Evolutionary conservation across 2,113 vertebrate species (phyloP).

Genomic region (Ceuthmochares aereus): DNA sequence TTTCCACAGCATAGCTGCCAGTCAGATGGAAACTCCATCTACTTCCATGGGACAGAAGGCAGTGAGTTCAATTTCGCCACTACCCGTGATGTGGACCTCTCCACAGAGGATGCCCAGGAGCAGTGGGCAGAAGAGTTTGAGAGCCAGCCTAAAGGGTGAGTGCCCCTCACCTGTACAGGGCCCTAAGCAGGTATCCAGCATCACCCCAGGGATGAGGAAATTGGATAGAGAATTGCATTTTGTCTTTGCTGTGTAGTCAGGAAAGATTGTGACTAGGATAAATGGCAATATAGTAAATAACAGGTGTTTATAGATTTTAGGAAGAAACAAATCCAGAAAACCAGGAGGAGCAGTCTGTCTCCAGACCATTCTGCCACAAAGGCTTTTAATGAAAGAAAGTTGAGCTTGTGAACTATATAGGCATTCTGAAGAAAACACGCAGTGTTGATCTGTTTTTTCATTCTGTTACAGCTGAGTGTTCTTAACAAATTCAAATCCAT

Average conservation of each 20-base stretch:
- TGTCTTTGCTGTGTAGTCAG: neutral
- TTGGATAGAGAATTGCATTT: neutral
- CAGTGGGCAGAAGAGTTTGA: slow-evolving; percentile 99
- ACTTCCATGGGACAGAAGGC: slow-evolving; percentile 94
- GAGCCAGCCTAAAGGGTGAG: slow-evolving; percentile 89
- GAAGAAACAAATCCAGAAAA: neutral
- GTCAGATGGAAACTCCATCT: slow-evolving; percentile 94
- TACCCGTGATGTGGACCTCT: slow-evolving; percentile 92
- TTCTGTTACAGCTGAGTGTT: neutral
- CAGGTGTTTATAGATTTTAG: neutral
- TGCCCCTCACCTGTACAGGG: neutral
- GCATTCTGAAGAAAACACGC: neutral
- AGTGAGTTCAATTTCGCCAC: slow-evolving; percentile 90
- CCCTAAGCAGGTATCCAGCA: neutral
- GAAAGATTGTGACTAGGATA: neutral
- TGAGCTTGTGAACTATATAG: accelerated
- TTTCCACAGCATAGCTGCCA: slow-evolving; percentile 93
- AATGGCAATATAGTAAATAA: neutral
- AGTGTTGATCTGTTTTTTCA: neutral
- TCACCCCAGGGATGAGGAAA: neutral
- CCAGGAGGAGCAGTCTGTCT: neutral
- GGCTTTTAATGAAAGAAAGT: neutral
- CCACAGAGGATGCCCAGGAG: slow-evolving; percentile 89
- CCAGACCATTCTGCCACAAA: neutral
- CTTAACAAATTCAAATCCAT: neutral